Conservation (phyloP, 1,140 invertebrate species). For the Sesamia nonagrioides region DNA sequence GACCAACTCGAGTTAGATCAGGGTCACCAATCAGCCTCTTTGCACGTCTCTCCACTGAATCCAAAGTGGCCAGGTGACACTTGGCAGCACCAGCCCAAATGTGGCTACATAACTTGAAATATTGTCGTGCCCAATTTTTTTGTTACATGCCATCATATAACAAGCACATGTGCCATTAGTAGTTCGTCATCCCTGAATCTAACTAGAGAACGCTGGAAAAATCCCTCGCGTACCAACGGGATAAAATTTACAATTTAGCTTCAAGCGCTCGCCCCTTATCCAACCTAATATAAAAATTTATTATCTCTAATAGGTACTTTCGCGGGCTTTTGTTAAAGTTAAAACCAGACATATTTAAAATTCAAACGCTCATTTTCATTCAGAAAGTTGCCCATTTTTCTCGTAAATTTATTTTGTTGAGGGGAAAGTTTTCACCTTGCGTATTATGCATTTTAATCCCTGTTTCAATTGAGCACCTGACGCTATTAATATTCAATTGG, state of each 20-base stretch:
- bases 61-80: too few species aligned
- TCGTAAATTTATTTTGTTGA: constrained; percentile 27
- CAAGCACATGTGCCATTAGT: too few species aligned
- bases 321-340: constrained; percentile 41
- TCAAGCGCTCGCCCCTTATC: constrained; percentile 30
- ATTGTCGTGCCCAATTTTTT: too few species aligned
- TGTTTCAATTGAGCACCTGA: constrained; percentile 27
- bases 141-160: too few species aligned
- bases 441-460: constrained; percentile 43
- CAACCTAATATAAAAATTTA: constrained; percentile 37
- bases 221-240: background rate
- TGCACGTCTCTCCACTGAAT: too few species aligned
- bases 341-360: constrained; percentile 36
- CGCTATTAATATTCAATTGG: constrained; percentile 43
- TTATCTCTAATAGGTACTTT: constrained; percentile 31
- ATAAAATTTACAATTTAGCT: constrained; percentile 39
- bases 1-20: too few species aligned
- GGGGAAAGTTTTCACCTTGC: constrained; percentile 13
- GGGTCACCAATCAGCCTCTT: too few species aligned
- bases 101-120: too few species aligned
- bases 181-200: too few species aligned
- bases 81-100: too few species aligned
- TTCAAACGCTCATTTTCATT: constrained; percentile 44
- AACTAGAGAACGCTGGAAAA: too few species aligned
- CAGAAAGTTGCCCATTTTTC: constrained; percentile 29